Base-by-base conservation (phyloP, 1,140 invertebrate genomes). In the Ephestia elutella region DNA sequence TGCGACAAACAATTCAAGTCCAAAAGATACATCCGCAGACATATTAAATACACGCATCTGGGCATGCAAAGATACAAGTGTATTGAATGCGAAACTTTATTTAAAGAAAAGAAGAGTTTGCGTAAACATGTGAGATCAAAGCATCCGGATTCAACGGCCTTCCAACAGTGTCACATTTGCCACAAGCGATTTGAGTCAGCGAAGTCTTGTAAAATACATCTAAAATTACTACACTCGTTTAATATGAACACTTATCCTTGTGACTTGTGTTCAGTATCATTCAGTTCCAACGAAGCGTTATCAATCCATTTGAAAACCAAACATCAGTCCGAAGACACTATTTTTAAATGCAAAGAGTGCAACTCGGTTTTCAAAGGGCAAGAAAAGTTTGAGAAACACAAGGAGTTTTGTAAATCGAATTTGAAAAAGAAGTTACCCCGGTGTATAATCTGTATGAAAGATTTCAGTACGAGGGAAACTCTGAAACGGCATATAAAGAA, bases 391-490 rank as follows among this genome's bases (percentile, higher is more conserved):
- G 80, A 82, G 1, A 56, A 65, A 0, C 83, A 86, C 28, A 82
- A 73, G 1, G 69, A 70, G 5, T 54, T 60, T 0, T 64, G 58
- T 7, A 73, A 77, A 0, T 58, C 65, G 0, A 71, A 65, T 25
- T 3, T 25, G 13, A 64, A 71, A 17, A 73, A 73, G 19, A 18
- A 62, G 0, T 13, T 70, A 8, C 83, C 83, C 0, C 58, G 73
- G 13, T 86, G 83, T 25, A 73, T 84, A 10, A 66, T 86, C 2
- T 86, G 83, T 18, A 73, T 68, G 20, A 86, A 86, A 57, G 72
- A 84, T 54, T 86, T 86, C n/a, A 84, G 83, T 38, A 73, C 80
- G 0, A 56, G 79, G 0, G 84, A 84, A 63, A 82, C 81, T 20
- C 55, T 86, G 15, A 83, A 78, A 25, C 66, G 81, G 0, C 83